These are phyloP conservation scores for Sorex fumeus DNA, from an alignment of 2,113 vertebrate genomes.

Conservation along the genomic window DNA sequence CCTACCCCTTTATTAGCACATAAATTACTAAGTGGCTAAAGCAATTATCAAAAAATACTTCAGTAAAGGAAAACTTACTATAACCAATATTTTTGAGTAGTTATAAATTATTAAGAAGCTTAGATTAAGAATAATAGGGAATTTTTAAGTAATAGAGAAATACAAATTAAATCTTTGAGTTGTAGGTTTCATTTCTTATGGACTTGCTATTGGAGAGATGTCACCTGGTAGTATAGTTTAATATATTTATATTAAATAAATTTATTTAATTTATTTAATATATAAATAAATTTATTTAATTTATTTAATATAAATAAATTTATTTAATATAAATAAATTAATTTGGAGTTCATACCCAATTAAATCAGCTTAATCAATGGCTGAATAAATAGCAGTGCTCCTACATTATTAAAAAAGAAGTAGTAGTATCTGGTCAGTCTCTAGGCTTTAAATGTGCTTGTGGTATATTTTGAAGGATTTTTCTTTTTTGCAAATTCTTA, in stretches of 20 bases:
- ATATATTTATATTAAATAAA: not conserved
- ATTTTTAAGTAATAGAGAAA: not conserved
- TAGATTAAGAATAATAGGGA: not conserved
- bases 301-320: too few species aligned
- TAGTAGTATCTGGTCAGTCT: not conserved
- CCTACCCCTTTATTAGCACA: too few species aligned
- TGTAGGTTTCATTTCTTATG: not conserved
- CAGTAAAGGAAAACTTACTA: too few species aligned
- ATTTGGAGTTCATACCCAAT: too few species aligned
- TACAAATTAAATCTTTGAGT: not conserved
- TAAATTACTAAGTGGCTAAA: too few species aligned
- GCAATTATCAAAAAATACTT: too few species aligned
- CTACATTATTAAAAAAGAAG: too few species aligned
- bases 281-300: too few species aligned
- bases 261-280: too few species aligned
- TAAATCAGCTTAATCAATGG: too few species aligned
- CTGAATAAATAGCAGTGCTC: too few species aligned
- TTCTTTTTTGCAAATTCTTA: not conserved
- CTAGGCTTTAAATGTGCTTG: not conserved
- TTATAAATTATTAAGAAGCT: conserved; percentile 4
- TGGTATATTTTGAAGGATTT: conserved; percentile 41
- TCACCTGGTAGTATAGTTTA: not conserved
- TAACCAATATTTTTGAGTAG: conserved; percentile 2
- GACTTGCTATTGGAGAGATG: not conserved
- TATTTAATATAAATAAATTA: too few species aligned